Base-by-base conservation (phyloP, 2,888 invertebrate genomes). In the Gibbula magus region DNA sequence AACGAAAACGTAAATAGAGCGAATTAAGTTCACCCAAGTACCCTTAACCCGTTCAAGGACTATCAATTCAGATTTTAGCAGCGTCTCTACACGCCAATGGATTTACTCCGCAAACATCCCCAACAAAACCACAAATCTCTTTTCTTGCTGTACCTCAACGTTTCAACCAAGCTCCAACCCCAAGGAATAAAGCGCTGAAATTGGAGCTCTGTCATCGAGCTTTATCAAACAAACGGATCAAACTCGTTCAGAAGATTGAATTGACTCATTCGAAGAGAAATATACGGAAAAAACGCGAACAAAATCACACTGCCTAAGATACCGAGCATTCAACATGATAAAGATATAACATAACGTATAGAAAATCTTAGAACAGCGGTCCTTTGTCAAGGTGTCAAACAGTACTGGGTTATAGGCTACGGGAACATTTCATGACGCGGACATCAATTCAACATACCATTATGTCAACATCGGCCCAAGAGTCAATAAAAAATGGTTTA, bases 81-180 rank as follows among this genome's bases (percentile, higher is more conserved):
- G 29, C 29, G 61, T 61, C 61, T 61, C 61, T 13, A 25, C 61
- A 61, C 16, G 29, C 2, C 18, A 25, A 61, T 61, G 61, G 29
- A 25, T 61, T 61, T 61, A 61, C 61, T 61, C 61, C 13, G 61
- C 61, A 61, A 61, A 61, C 61, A 61, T 61, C 18, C 13, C 25
- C 25, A 61, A 61, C 61, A 61, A 61, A 61, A 61, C 61, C 61
- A 25, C 61, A 61, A 61, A 61, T 61, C 61, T 29, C 61, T 25
- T 61, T 25, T 61, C 61, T 61, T 29, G 25, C 61, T 61, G 25
- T 25, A 61, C 29, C n/a, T 10, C 25, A 25, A n/a, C 29, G 29
- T 18, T 61, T 61, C 61, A 61, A 18, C 22, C 61, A 22, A 25
- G n/a, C 16, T 16, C 29, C 29, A 18, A 61, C 29, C 20, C 29